Conservation (phyloP, 2,113 vertebrate genomes). For the Thamnaconus septentrionalis region DNA sequence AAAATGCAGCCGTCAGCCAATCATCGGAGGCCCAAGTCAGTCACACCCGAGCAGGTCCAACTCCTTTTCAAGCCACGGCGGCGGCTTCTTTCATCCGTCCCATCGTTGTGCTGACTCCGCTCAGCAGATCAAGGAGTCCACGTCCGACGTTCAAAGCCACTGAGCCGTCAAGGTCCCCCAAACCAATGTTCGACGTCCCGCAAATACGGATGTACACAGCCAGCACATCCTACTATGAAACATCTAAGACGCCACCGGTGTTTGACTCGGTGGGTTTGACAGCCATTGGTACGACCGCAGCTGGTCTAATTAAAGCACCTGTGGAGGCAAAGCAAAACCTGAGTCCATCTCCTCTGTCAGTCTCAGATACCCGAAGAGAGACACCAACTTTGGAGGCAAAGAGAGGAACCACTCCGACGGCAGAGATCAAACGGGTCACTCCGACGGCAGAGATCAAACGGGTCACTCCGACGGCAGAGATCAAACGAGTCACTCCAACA, state of each 20-base stretch:
- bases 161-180: conserved; percentile 66
- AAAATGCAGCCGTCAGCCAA: conserved; percentile 16
- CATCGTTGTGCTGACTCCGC: conserved; percentile 54
- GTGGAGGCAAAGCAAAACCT: conserved; percentile 34
- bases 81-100: conserved; percentile 34
- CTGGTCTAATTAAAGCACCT: conserved; percentile 51
- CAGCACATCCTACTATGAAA: conserved; percentile 70
- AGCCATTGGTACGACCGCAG: conserved; percentile 49
- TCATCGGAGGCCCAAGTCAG: conserved; percentile 26
- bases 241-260: conserved; percentile 63
- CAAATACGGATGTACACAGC: conserved; percentile 76
- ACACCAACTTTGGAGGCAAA: conserved; percentile 43
- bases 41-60: conserved; percentile 21
- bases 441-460: conserved; percentile 36
- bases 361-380: conserved; percentile 30
- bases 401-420: conserved; percentile 28
- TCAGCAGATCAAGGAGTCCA: conserved; percentile 58
- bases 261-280: conserved; percentile 64
- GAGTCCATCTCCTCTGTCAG: conserved; percentile 24
- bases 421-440: conserved; percentile 29
- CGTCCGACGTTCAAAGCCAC: conserved; percentile 60
- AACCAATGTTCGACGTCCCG: conserved; percentile 78
- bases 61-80: background rate
- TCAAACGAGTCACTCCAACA: conserved; percentile 29
- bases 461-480: conserved; percentile 31